Base-by-base conservation (phyloP, 2,797 vertebrate species). In the Clarias platycephalus region DNA sequence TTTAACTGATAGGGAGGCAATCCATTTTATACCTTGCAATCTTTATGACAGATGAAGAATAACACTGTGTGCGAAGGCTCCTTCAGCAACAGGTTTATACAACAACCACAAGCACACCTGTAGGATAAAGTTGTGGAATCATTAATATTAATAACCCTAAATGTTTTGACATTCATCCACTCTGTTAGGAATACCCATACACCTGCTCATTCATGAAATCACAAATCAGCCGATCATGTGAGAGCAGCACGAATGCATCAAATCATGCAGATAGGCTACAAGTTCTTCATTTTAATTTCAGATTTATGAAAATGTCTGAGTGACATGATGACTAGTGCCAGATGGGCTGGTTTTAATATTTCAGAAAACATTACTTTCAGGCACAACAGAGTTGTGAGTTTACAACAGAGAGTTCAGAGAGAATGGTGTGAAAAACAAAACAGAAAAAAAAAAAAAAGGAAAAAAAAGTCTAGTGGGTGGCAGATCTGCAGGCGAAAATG, bases 301-400 rank as follows among this genome's bases (percentile, higher is more conserved):
- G n/a, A 53, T 28, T 28, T 0, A 16, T 5, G 71, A 7, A 26
- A 28, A 28, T 8, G 6, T 55, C n/a, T 9, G 49, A 20, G 24
- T 55, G 71, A 18, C 15, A 53, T 18, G 37, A 72, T 49, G 15
- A 49, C n/a, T 15, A 5, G 40, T 49, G 70, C 24, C 37, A n/a
- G 44, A 74, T 55, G 71, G 71, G 49, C n/a, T 28, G 49, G 71
- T 74, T 74, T 74, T 74, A 74, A 74, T 55, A 55, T 74, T 53
- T 74, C 71, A 53, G 49, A 55, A 20, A 53, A 7, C 4, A 5
- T 12, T 49, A 24, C 37, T 70, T 74, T 74, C 1, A 55, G 70
- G 70, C 24, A 72, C 22, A 53, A 53, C 37, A 53, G 20, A 22
- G 71, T 53, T n/a, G 28, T 74, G 37, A 37, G 37, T 37, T 37